Conservation (phyloP, 2,888 invertebrate genomes). For the Harmothoe impar region DNA sequence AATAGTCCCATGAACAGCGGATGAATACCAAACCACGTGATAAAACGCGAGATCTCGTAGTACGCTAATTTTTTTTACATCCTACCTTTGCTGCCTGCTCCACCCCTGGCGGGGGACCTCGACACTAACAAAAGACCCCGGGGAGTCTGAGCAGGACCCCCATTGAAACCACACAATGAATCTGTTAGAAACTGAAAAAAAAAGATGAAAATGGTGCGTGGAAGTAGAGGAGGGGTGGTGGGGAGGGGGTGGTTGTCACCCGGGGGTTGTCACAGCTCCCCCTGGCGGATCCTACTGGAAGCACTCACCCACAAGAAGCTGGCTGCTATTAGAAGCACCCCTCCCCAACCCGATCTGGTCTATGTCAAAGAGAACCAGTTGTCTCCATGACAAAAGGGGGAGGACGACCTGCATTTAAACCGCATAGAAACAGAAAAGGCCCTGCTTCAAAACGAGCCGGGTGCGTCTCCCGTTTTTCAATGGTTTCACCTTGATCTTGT, state of each 20-base stretch:
- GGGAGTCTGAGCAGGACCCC: background rate
- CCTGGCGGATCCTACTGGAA: too few species aligned
- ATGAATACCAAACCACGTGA: constrained; percentile 34
- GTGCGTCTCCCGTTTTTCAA: too few species aligned
- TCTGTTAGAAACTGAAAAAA: background rate
- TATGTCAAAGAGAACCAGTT: constrained; percentile 42
- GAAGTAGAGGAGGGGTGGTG: too few species aligned
- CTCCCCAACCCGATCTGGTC: background rate
- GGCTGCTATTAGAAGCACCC: too few species aligned
- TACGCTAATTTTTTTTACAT: too few species aligned
- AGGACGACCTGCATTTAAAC: background rate
- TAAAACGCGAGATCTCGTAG: constrained; percentile 4
- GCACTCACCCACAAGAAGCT: too few species aligned
- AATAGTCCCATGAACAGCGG: background rate
- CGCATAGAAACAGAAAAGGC: background rate
- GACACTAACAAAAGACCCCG: constrained; percentile 24
- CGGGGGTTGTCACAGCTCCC: too few species aligned
- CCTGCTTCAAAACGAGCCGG: too few species aligned
- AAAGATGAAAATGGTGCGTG: background rate
- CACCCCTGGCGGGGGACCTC: background rate
- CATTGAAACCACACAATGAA: constrained; percentile 3
- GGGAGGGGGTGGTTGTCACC: too few species aligned
- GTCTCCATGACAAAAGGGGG: background rate
- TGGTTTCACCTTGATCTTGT: too few species aligned
- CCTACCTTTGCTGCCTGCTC: background rate